Evolutionary conservation across 2,888 invertebrate species (phyloP), one percentile per base, ranked within the genome.

Genomic region (Pollenia amentaria): DNA sequence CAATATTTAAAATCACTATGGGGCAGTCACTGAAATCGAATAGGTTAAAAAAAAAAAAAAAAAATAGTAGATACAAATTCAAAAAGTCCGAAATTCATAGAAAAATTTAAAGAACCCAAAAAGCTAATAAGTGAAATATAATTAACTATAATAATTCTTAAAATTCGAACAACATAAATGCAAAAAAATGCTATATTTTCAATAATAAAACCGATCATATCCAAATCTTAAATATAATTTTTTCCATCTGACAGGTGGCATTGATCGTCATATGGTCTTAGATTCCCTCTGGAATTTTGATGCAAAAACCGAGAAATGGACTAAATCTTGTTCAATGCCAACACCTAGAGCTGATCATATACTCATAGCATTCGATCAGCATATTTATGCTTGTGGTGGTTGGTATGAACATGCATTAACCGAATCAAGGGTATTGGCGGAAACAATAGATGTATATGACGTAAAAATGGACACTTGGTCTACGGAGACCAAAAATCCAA

Each of bases 371-470:
- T 94, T 95, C 48, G 94, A 94, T 38, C 94, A 95, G 86, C 94
- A 94, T 82, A 92, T 96, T 62, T 96, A 95, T 89, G 95, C 95
- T 3, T 95, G 95, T 89, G 96, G 96, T 4, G 96, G 96, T 40
- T 96, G 95, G 96, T 94, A 94, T 82, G 95, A 95, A 89, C 94
- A 94, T 78, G 90, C 91, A 14, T 92, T 94, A 53, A 94, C 94
- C 8, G 94, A 95, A 87, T 91, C 91, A 3, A 91, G 95, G 67
- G 93, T 94, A 0, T 93, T 95, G 14, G 95, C 95, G 0, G 94
- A 95, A 87, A 95, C 95, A 0, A 95, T 96, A 64, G 96, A 96
- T 90, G 94, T 94, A 10, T 96, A 96, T 90, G 95, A 96, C 90
- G 93, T 95, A 0, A 91, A 93, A 11, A 93, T 93, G 9, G 94